A percentile compares a stretch with the other conserved stretches of the same genome.
These are phyloP conservation scores for Xylocampa areola DNA, from an alignment of 2,888 invertebrate species.

Conservation along the genomic window DNA sequence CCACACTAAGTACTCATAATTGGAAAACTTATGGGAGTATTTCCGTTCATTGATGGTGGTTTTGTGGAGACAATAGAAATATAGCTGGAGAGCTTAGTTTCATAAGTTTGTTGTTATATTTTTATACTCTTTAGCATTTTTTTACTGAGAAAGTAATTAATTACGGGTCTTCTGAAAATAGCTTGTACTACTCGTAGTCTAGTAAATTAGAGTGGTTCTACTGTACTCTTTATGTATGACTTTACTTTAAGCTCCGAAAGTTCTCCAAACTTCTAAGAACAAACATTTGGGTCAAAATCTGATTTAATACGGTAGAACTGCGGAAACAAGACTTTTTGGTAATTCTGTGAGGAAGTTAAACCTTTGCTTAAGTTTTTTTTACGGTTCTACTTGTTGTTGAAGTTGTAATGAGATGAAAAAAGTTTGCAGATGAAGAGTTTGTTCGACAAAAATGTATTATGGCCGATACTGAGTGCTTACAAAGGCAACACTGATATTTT, in stretches of 20 bases:
- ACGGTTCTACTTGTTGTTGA: slow-evolving; percentile 26
- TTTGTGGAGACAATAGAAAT: slow-evolving; percentile 4
- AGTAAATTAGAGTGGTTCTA: too few species aligned
- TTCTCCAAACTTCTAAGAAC: slow-evolving; percentile 10
- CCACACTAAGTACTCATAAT: slow-evolving; percentile 56
- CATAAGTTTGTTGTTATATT: too few species aligned
- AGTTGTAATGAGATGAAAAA: slow-evolving; percentile 57
- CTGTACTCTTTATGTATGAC: not conserved
- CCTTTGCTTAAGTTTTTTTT: slow-evolving; percentile 38
- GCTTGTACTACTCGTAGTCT: too few species aligned
- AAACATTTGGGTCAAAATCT: slow-evolving; percentile 32
- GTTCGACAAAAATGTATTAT: slow-evolving; percentile 39
- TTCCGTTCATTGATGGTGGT: slow-evolving; percentile 33
- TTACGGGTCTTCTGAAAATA: too few species aligned
- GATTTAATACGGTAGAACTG: slow-evolving; percentile 31
- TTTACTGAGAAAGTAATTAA: too few species aligned
- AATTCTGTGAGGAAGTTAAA: slow-evolving; percentile 29
- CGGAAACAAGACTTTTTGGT: slow-evolving; percentile 28
- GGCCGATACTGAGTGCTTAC: slow-evolving; percentile 37
- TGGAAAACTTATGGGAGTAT: slow-evolving; percentile 48
- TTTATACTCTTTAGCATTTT: too few species aligned
- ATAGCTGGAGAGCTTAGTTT: not conserved
- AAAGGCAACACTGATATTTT: slow-evolving; percentile 26
- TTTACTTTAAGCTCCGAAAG: not conserved
- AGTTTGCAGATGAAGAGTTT: slow-evolving; percentile 38